A percentile compares a stretch with the other conserved stretches of the same genome.
phyloP scores from a whole-genome alignment of 1,140 invertebrate genomes.

The Harpegnathos saltator region DNA sequence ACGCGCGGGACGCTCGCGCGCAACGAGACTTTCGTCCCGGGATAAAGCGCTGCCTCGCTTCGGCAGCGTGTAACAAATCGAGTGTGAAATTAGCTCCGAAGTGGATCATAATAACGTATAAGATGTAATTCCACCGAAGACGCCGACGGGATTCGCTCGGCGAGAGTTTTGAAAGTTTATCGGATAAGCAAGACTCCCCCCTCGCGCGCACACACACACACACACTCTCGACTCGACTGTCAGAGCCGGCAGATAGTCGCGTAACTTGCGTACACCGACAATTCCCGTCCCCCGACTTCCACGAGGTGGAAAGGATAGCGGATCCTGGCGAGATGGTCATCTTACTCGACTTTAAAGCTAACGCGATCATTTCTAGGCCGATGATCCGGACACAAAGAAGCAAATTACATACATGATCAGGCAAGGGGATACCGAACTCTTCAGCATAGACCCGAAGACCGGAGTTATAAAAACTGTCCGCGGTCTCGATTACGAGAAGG shows the following conservation, averaged over 20 bases:
- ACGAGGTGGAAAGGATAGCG: constrained; percentile 19
- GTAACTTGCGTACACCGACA: constrained; percentile 19
- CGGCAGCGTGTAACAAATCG: background rate
- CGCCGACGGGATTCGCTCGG: background rate
- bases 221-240: constrained; percentile 3
- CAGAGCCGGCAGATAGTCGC: background rate
- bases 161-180: constrained; percentile 22
- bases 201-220: background rate
- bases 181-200: constrained; percentile 16
- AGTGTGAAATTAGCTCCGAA: constrained; percentile 21
- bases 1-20: background rate
- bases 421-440: constrained; percentile 92
- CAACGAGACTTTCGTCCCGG: background rate
- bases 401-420: constrained; percentile 94
- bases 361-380: constrained; percentile 85
- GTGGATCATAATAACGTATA: constrained; percentile 15
- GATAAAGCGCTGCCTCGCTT: background rate
- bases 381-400: constrained; percentile 92
- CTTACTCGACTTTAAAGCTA: constrained; percentile 47
- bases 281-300: background rate
- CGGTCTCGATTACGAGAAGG: constrained; percentile 92
- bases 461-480: constrained; percentile 92
- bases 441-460: constrained; percentile 92
- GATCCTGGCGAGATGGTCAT: constrained; percentile 30
- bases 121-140: constrained; percentile 23